Conservation (phyloP, 1,140 invertebrate species). For the Drosophila nannoptera region DNA sequence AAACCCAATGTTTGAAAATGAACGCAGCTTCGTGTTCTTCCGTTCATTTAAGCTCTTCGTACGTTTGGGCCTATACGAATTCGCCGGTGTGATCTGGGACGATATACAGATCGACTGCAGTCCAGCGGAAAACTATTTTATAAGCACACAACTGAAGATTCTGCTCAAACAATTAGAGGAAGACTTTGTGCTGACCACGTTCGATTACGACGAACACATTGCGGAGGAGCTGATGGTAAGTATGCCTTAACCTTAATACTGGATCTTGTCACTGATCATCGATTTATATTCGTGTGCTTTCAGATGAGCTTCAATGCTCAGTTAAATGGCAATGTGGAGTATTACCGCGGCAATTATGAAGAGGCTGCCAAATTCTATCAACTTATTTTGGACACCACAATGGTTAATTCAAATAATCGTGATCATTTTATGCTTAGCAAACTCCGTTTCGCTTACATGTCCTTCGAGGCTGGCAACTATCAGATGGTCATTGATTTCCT, state of each 20-base stretch:
- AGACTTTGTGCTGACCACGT: constrained; percentile 11
- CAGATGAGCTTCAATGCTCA: constrained; percentile 40
- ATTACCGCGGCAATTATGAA: constrained; percentile 27
- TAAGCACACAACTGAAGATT: constrained; percentile 44
- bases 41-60: constrained; percentile 44
- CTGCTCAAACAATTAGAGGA: constrained; percentile 36
- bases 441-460: constrained; percentile 51
- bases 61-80: constrained; percentile 59
- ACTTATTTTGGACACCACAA: not conserved
- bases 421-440: constrained; percentile 41
- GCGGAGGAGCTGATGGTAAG: constrained; percentile 22
- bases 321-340: constrained; percentile 67
- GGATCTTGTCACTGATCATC: not conserved
- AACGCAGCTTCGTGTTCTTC: constrained; percentile 23
- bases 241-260: not conserved
- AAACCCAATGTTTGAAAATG: constrained; percentile 3
- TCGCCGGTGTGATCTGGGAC: constrained; percentile 51
- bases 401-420: not conserved
- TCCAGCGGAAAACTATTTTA: constrained; percentile 50
- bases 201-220: not conserved
- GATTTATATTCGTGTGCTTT: not conserved
- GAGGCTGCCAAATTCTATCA: constrained; percentile 40
- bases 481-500: constrained; percentile 35
- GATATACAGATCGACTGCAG: constrained; percentile 31
- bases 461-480: constrained; percentile 41